Evolutionary conservation across 2,113 vertebrate genomes (phyloP), one percentile per base, ranked within the genome.

Genomic region (Neogobius melanostomus): DNA sequence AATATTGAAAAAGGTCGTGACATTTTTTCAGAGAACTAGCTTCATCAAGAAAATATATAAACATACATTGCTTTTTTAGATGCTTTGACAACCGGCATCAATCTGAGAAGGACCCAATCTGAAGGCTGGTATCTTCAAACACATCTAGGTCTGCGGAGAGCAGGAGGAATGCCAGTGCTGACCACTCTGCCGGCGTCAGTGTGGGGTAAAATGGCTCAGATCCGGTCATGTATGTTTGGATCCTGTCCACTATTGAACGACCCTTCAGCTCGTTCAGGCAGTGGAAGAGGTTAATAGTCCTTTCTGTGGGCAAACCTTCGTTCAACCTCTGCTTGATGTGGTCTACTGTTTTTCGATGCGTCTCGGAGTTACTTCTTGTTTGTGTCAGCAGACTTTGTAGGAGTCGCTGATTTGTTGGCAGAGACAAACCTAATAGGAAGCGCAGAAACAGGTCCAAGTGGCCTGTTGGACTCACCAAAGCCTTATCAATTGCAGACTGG

Each of bases 371-470:
- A 45, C 59, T 16, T 45, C 3, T 2, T 60, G 36, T 61, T n/a
- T 61, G 59, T 43, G 42, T 61, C 59, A 61, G 15, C 12, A 61
- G 42, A 16, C 42, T 42, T 44, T n/a, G 42, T n/a, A 61, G 59
- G 14, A 61, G 42, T 7, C 15, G 44, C 59, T 61, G 59, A 61
- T 61, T 61, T 36, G 59, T n/a, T 1, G 42, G 42, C 14, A 61
- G 14, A n/a, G 59, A 61, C 12, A 61, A 42, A 15, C 59, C 59
- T 14, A 61, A 14, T 8, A 61, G 42, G 42, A 61, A 61, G 42
- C 59, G 59, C 42, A 61, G 59, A 43, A 45, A 61, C 36, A 61
- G 42, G 15, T 61, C 59, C 42, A 61, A 15, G 59, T 61, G 59
- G 14, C 59, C 59, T 0, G 15, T 61, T n/a, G 59, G 42, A 61